Evolutionary conservation across 2,113 vertebrate genomes (phyloP), one percentile per base, ranked within the genome.

Genomic region (Petromus typicus): DNA sequence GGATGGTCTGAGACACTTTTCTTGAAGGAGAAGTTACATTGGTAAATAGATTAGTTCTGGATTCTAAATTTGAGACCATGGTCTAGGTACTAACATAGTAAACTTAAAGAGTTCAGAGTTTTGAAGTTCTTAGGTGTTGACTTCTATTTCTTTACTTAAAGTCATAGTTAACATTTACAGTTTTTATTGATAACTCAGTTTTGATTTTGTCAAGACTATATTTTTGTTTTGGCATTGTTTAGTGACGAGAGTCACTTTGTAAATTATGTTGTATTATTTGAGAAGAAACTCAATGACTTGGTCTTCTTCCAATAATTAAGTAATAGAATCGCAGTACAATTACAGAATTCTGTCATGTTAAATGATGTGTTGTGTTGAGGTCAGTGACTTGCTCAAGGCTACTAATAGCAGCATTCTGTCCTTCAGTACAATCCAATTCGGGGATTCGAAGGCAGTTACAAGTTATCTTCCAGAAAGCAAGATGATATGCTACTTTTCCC

Each of bases 41-140:
- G 73, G 7, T 89, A 37, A 32, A 90, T 82, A 91, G 71, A 84
- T 64, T 91, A 91, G 75, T 88, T 89, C 12, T 85, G 69, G 20
- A 84, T 88, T 84, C 45, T 91, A 71, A 63, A 71, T 63, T 71
- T 79, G 89, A 94, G 54, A 40, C 37, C 84, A 69, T 43, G 61
- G 9, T 91, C 27, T 54, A 83, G 54, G 10, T 34, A 61, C 79
- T 91, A n/a, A 56, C 9, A 48, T 17, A 43, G 25, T 3, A 22
- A 54, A 51, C 57, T 83, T 40, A 32, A 40, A 40, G 57, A 67
- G n/a, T 73, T 43, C 23, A 43, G 71, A 73, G 40, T 69, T 18
- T 69, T 23, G 67, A 40, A 23, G 69, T 93, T 32, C 11, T 92
- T 89, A 40, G 40, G 45, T 90, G 54, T 87, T 45, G 1, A 4